These are phyloP conservation scores for Macroglossus sobrinus DNA, from an alignment of 2,113 vertebrate genomes.

Conservation along the genomic window DNA sequence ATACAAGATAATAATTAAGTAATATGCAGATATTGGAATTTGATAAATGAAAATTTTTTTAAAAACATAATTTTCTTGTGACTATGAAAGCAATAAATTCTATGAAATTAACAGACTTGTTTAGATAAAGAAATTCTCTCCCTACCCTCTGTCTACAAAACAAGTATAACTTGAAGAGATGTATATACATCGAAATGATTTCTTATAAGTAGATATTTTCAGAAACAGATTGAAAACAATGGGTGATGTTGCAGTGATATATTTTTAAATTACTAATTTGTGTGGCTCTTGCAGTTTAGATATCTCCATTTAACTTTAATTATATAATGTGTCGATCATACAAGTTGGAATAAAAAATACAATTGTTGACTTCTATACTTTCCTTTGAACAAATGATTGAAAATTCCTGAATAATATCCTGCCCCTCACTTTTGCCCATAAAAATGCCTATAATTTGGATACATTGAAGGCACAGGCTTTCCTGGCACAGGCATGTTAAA, in stretches of 20 bases:
- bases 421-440: neutral
- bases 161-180: neutral
- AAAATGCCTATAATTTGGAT: slow-evolving; percentile 19
- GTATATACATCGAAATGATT: neutral
- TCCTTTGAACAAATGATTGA: slow-evolving; percentile 44
- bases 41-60: neutral
- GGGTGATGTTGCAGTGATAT: neutral
- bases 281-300: slow-evolving; percentile 38
- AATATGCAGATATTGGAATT: neutral
- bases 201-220: slow-evolving; percentile 25
- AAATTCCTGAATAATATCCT: neutral
- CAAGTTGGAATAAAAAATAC: slow-evolving; percentile 17
- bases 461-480: neutral
- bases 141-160: neutral
- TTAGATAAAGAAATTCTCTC: neutral
- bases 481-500: neutral
- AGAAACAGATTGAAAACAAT: slow-evolving; percentile 34
- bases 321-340: slow-evolving; percentile 37
- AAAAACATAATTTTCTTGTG: slow-evolving; percentile 2
- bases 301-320: slow-evolving; percentile 48
- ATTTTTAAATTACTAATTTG: slow-evolving; percentile 46
- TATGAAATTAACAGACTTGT: slow-evolving; percentile 8
- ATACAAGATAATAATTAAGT: neutral
- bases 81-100: neutral
- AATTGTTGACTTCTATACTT: slow-evolving; percentile 34